Evolutionary conservation across 2,113 vertebrate genomes (phyloP).

Genomic region (Propithecus coquereli): DNA sequence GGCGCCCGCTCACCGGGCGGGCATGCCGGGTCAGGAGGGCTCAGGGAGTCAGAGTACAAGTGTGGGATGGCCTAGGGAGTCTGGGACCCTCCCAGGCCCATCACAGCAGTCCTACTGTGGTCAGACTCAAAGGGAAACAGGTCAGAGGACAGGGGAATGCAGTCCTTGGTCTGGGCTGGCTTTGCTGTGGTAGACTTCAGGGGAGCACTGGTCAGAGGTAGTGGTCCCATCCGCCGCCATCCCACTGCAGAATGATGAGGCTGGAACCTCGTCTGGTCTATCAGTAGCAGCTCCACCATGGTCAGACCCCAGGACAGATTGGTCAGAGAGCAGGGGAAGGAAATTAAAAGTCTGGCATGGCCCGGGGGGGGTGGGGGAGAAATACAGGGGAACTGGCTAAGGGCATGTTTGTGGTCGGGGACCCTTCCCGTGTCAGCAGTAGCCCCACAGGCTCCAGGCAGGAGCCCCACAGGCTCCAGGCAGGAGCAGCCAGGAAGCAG

Average conservation of each 20-base stretch:
- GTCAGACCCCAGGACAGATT: conserved; percentile 63
- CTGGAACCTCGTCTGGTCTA: conserved; percentile 79
- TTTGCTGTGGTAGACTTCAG: background rate
- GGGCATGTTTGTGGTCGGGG: background rate
- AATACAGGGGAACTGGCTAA: background rate
- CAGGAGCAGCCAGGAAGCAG: background rate
- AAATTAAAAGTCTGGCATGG: background rate
- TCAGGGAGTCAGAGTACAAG: background rate
- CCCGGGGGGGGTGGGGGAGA: background rate
- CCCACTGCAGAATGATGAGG: conserved; percentile 63
- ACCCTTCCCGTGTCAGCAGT: background rate
- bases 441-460: background rate
- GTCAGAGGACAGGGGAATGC: background rate
- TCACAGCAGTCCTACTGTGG: background rate
- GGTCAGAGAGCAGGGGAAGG: background rate
- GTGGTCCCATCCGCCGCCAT: conserved; percentile 75
- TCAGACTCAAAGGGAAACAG: background rate
- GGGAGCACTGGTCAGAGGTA: fast-evolving
- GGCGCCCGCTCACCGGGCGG: background rate
- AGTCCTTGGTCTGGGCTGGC: background rate
- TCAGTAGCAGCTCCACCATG: conserved; percentile 90
- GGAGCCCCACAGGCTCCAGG: background rate
- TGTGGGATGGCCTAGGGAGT: no score
- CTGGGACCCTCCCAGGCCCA: background rate
- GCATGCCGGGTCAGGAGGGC: background rate